Conservation (phyloP, 2,797 vertebrate species). For the Linurgus olivaceus region DNA sequence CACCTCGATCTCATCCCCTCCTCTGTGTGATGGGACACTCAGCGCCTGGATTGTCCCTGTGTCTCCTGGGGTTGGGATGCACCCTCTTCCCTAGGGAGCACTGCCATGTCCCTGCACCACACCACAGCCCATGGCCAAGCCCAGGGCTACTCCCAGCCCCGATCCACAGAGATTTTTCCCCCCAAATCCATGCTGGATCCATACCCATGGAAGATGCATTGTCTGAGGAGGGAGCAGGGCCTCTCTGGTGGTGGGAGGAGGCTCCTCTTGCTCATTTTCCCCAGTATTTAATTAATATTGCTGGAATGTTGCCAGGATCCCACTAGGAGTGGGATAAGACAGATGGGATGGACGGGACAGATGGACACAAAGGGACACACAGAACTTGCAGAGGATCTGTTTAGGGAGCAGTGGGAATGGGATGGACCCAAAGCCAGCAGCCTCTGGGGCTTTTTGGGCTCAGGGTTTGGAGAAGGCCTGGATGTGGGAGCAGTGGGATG, state of each 20-base stretch:
- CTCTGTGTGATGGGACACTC: accelerated
- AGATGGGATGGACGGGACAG: neutral
- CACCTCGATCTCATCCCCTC: neutral
- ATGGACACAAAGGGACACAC: neutral
- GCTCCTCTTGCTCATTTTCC: neutral
- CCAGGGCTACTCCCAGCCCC: accelerated
- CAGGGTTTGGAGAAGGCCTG: neutral
- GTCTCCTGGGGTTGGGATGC: accelerated
- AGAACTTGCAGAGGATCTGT: neutral
- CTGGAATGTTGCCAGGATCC: neutral
- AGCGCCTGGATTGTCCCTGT: neutral
- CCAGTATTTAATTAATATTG: neutral
- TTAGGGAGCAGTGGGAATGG: neutral
- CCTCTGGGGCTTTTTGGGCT: neutral
- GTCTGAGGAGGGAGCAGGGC: neutral
- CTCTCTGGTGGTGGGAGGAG: neutral
- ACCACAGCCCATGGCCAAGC: accelerated
- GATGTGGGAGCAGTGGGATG: neutral
- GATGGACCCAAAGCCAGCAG: neutral
- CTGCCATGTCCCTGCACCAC: accelerated
- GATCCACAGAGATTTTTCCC: accelerated
- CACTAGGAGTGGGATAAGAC: neutral
- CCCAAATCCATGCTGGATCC: accelerated
- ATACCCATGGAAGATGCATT: accelerated
- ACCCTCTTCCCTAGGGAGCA: accelerated